Evolutionary conservation across 1,140 invertebrate species (phyloP), one percentile per base, ranked within the genome.

Genomic region (Coptotermes formosanus): DNA sequence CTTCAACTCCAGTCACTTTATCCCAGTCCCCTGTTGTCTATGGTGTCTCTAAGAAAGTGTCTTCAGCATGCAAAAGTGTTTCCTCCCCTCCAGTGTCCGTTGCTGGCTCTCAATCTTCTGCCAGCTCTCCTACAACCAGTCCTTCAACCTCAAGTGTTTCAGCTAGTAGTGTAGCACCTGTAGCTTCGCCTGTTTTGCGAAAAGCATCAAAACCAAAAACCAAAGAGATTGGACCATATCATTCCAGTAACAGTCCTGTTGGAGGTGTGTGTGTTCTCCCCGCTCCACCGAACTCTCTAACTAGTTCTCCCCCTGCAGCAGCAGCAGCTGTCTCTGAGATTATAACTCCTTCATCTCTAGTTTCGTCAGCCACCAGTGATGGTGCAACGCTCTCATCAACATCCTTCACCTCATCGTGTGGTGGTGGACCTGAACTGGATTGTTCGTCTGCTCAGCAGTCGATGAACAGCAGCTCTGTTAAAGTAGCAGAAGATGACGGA

Each of bases 311-410:
- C 32, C 38, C 48, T 25, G 84, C 30, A 44, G 48, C 48, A 48
- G 59, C 59, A 64, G 59, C 19, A 30, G 90, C 88, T 88, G 14
- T 9, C 30, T 90, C 90, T 44, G 89, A 88, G 44, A 90, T 90
- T 64, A 89, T 89, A 85, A 89, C 88, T 9, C 87, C 90, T 85
- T 88, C 90, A n/a, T 90, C 90, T 45, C 87, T 91, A 87, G 90
- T 91, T 59, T 90, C 91, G 9, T 90, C 91, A 44, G 90, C 89
- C 87, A 89, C 90, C 88, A 91, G 89, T 85, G 90, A 91, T 88
- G 89, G 90, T 87, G 90, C 89, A 59, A 89, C 90, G 14, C 82
- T 85, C 30, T 85, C 85, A 32, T 85, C 85, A 30, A 81, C 85
- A n/a, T 85, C 85, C 21, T 85, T 85, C 48, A 85, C 85, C 87